Percentiles rank a stretch among this genome's conserved stretches.
Evolutionary conservation across 2,113 vertebrate genomes (phyloP).

Genomic region (zebrafish (Danio rerio)): DNA sequence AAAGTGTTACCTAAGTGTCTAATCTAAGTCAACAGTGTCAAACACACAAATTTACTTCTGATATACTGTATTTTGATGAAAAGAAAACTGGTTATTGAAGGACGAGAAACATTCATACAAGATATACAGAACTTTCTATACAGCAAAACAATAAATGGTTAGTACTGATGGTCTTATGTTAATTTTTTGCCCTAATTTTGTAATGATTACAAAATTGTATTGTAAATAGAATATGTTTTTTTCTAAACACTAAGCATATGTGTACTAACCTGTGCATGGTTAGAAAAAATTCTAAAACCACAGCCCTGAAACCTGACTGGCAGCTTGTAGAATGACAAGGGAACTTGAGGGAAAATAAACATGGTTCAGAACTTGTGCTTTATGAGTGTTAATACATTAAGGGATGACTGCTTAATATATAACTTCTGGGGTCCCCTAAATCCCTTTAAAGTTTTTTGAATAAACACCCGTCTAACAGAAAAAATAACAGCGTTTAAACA

Average conservation of each 20-base stretch:
- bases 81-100: background rate
- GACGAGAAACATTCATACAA: background rate
- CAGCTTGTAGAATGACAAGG: slow-evolving; percentile 51
- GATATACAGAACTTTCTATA: background rate
- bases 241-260: background rate
- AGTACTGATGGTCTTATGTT: background rate
- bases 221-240: background rate
- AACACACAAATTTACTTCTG: background rate
- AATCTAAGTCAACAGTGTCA: background rate
- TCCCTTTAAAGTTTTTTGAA: background rate
- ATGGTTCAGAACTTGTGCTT: background rate
- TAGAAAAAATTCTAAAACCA: background rate
- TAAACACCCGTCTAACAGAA: background rate
- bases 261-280: background rate
- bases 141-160: slow-evolving; percentile 44
- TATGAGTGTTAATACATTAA: background rate
- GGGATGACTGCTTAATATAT: background rate
- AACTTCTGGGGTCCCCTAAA: background rate
- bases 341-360: slow-evolving; percentile 1
- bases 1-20: too few relatives aligned
- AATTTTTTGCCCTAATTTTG: background rate
- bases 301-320: slow-evolving; percentile 4
- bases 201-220: background rate
- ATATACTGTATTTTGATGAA: background rate
- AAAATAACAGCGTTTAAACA: too few relatives aligned